phyloP scores from a whole-genome alignment of 2,888 invertebrate genomes.

The Stratiomys singularior region DNA sequence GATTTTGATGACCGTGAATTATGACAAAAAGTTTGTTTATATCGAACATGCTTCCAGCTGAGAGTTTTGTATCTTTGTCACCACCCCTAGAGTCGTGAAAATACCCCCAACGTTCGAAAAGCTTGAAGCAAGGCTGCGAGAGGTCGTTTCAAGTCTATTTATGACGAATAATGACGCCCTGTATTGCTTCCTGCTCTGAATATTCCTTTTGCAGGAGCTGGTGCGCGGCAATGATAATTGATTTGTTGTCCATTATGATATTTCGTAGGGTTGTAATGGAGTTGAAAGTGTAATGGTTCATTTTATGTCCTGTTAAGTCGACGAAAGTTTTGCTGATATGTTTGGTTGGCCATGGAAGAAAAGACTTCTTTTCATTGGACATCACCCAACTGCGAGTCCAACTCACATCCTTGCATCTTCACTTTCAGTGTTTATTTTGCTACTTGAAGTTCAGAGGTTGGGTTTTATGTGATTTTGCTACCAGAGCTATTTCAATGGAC shows the following conservation, averaged over 20 bases:
- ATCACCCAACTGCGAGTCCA: too few species aligned
- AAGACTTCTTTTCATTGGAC: too few species aligned
- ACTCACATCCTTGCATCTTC: too few species aligned
- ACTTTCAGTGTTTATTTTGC: neutral
- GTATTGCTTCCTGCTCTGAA: conserved; percentile 17
- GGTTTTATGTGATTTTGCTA: neutral
- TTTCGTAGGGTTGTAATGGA: neutral
- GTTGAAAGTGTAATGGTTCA: too few species aligned
- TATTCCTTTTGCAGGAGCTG: neutral
- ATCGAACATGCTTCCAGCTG: conserved; percentile 41
- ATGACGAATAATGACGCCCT: conserved; percentile 31
- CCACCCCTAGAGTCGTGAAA: neutral
- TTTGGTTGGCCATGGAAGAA: too few species aligned
- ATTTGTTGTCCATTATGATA: conserved; percentile 14
- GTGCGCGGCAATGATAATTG: conserved; percentile 21
- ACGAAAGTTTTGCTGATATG: too few species aligned
- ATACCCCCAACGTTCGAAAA: neutral
- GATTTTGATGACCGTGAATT: conserved; percentile 41
- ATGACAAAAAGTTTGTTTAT: conserved; percentile 45
- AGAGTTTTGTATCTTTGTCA: neutral
- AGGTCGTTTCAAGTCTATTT: conserved; percentile 24
- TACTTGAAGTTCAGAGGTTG: conserved; percentile 10
- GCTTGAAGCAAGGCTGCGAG: neutral
- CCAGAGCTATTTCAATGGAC: conserved; percentile 4
- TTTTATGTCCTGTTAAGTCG: too few species aligned